phyloP scores from a whole-genome alignment of 2,797 vertebrate species.

The Leuciscus waleckii region DNA sequence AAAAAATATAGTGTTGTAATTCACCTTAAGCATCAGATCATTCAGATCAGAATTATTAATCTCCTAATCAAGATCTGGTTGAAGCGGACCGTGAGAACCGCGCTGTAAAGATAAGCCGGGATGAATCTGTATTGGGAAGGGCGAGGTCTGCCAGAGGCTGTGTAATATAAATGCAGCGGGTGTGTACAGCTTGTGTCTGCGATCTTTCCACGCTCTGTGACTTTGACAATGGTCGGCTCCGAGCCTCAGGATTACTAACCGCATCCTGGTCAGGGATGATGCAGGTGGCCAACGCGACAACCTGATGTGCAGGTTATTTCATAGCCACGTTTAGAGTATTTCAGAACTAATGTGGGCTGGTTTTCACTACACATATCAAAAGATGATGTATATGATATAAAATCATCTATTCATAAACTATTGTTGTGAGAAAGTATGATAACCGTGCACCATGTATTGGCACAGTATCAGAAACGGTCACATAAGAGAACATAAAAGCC shows the following conservation, averaged over 20 bases:
- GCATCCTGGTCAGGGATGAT: conserved; percentile 49
- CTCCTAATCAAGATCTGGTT: not conserved
- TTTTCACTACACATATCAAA: conserved; percentile 1
- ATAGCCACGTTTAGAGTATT: not conserved
- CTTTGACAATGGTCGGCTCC: conserved; percentile 51
- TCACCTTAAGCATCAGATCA: not conserved
- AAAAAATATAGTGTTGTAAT: not conserved
- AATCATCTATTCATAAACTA: not conserved
- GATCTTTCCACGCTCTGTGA: conserved; percentile 35
- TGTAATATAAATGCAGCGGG: conserved; percentile 24
- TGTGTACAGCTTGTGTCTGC: conserved; percentile 33
- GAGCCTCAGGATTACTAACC: conserved; percentile 42
- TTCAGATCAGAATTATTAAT: not conserved
- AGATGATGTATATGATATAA: not conserved
- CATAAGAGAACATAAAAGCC: not conserved
- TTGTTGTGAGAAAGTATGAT: not conserved
- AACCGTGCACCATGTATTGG: not conserved
- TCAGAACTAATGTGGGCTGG: not conserved
- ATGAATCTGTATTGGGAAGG: conserved; percentile 11
- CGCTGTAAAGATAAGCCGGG: conserved; percentile 18
- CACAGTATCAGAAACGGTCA: not conserved
- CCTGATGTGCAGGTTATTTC: conserved; percentile 46
- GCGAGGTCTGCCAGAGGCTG: conserved; percentile 28
- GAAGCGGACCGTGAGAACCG: conserved; percentile 3
- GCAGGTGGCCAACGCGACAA: conserved; percentile 39